Percentiles rank a stretch among this genome's conserved stretches.
These are phyloP conservation scores for Conus canariensis DNA, from an alignment of 2,888 invertebrate genomes.

Conservation along the genomic window DNA sequence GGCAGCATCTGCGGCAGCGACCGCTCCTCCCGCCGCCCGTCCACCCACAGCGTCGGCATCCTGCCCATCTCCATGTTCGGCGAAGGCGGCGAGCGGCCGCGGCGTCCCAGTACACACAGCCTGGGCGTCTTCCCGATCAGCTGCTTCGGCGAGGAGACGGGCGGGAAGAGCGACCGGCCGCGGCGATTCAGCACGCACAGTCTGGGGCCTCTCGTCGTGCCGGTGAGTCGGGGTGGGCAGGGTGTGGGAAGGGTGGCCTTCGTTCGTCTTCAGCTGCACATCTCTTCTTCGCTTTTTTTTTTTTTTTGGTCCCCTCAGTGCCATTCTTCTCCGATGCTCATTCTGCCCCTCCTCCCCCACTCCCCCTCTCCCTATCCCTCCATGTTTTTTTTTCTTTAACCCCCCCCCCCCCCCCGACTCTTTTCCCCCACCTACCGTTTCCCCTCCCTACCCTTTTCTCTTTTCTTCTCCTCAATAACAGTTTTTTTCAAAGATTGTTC, in stretches of 20 bases:
- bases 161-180: constrained; percentile 56
- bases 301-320: too few relatives aligned
- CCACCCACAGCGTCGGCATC: constrained; percentile 64
- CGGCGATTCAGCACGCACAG: constrained; percentile 70
- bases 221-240: constrained; percentile 57
- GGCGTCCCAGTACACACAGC: constrained; percentile 74
- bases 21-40: constrained; percentile 41
- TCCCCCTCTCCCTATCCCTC: too few relatives aligned
- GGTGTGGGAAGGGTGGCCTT: not conserved
- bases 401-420: too few relatives aligned
- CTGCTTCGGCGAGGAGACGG: constrained; percentile 62
- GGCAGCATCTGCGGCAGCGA: constrained; percentile 44
- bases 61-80: constrained; percentile 71
- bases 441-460: too few relatives aligned
- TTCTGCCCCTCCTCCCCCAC: too few relatives aligned
- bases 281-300: not conserved
- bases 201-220: constrained; percentile 70
- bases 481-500: too few relatives aligned
- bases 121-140: constrained; percentile 69
- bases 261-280: not conserved
- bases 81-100: constrained; percentile 66
- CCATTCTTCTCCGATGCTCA: too few relatives aligned
- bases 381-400: too few relatives aligned
- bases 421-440: too few relatives aligned
- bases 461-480: too few relatives aligned